A percentile compares a stretch with the other conserved stretches of the same genome.
Evolutionary conservation across 1,140 invertebrate species (phyloP).

Genomic region (Manduca sexta): DNA sequence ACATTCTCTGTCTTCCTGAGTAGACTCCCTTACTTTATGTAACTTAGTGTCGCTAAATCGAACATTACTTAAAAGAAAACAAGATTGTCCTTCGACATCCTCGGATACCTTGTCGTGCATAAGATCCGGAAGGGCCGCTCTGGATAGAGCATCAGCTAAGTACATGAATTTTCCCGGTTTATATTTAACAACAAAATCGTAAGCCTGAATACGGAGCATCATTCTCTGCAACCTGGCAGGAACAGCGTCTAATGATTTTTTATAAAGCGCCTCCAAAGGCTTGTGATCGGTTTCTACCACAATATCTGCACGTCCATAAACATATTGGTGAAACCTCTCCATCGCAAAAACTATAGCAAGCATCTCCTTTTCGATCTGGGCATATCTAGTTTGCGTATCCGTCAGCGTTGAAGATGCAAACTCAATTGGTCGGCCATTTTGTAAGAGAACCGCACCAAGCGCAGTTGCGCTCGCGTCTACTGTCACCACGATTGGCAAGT

Average conservation of each 20-base stretch:
- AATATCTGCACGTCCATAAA: not conserved
- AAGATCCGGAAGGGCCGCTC: no score
- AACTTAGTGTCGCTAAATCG: no score
- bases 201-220: not conserved
- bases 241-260: not conserved
- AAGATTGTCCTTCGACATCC: no score
- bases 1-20: no score
- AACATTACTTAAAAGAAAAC: no score
- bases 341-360: not conserved
- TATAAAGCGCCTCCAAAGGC: not conserved
- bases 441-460: conserved; percentile 31
- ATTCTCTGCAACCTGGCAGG: not conserved
- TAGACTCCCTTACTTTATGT: no score
- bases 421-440: conserved; percentile 31
- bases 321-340: conserved; percentile 1
- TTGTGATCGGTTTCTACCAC: not conserved
- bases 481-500: conserved; percentile 17
- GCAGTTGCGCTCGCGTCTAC: conserved; percentile 30
- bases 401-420: conserved; percentile 27
- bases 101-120: no score
- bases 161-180: not conserved
- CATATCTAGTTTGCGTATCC: not conserved
- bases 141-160: no score
- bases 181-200: not conserved
- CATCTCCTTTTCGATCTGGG: conserved; percentile 1